Base-by-base conservation (phyloP, 2,888 invertebrate species). In the Orthonychiurus folsomi region DNA sequence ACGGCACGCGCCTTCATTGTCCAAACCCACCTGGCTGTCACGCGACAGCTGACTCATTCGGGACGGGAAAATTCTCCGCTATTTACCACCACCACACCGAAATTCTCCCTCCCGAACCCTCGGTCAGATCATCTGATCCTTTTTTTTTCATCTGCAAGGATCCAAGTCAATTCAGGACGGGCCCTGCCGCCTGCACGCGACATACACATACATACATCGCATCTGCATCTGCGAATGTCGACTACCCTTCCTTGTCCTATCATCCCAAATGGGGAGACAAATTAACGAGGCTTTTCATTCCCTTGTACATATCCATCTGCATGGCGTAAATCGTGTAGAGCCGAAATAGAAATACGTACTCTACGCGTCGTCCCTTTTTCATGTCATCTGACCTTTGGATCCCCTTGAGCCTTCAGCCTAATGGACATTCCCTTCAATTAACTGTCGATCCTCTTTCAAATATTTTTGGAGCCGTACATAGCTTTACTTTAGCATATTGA, bases 31-130 rank as follows among this genome's bases (percentile, higher is more conserved):
- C 72, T 72, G 72, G 72, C 68, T 66, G 69, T 72, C 72, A 69
- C 72, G 70, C 69, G 72, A 70, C 72, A 72, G 72, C 72, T 72
- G 72, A 72, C 65, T 72, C 72, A 72, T 62, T 61, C 63, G 50
- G 59, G 48, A 48, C 48, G 12, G 37, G 25, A n/a, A n/a, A 21
- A 20, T 24, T 21, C 12, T 12, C 56, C 24, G 5, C 56, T 25
- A 26, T 26, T 23, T 56, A 26, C 56, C 57, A 27, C 57, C 27
- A 25, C 3, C n/a, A 15, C 56, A 5, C 9, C 56, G 23, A 25
- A 52, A 21, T 52, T 21, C n/a, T 5, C 20, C 5, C 3, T 21
- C 52, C 52, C 52, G 3, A 9, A 5, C 9, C 52, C 21, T 52
- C 52, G 9, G 9, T 20, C 52, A 52, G 3, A 3, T 52, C 9